Percentiles rank a stretch among this genome's conserved stretches.
These are phyloP conservation scores for Psettodes erumei DNA, from an alignment of 2,113 vertebrate genomes.

Conservation along the genomic window DNA sequence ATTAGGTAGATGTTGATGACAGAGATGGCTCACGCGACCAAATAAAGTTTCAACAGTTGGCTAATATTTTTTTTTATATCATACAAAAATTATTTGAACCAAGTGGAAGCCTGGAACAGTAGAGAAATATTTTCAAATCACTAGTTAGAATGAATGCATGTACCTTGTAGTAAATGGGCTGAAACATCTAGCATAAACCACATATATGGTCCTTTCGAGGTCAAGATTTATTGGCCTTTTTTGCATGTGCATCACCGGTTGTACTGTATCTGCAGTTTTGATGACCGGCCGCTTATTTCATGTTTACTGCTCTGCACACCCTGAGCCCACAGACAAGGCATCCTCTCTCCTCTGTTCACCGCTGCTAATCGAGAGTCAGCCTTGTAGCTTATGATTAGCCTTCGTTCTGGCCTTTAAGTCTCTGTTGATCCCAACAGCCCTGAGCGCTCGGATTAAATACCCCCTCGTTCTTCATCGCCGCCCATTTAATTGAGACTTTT, in stretches of 20 bases:
- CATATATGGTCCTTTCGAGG: neutral
- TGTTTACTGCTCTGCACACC: conserved; percentile 38
- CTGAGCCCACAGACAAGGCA: conserved; percentile 48
- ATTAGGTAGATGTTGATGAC: no score
- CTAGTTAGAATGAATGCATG: neutral
- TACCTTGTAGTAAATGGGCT: neutral
- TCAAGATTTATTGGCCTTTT: neutral
- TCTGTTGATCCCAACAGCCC: conserved; percentile 51
- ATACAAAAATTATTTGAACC: neutral
- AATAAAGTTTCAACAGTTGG: neutral
- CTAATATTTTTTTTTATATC: neutral
- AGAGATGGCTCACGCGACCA: neutral
- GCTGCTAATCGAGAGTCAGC: conserved; percentile 65
- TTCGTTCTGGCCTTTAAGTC: conserved; percentile 63
- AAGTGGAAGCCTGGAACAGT: neutral
- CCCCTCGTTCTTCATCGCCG: conserved; percentile 41
- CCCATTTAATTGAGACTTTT: conserved; percentile 74
- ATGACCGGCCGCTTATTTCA: conserved; percentile 22
- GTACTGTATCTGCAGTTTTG: conserved; percentile 4
- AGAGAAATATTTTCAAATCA: neutral
- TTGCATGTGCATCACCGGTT: conserved; percentile 19
- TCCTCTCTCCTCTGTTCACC: conserved; percentile 53
- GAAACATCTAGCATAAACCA: neutral
- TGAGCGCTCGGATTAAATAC: conserved; percentile 61
- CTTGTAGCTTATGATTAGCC: conserved; percentile 62